Base-by-base conservation (phyloP, 2,888 invertebrate species). In the Choristoneura rosaceana region DNA sequence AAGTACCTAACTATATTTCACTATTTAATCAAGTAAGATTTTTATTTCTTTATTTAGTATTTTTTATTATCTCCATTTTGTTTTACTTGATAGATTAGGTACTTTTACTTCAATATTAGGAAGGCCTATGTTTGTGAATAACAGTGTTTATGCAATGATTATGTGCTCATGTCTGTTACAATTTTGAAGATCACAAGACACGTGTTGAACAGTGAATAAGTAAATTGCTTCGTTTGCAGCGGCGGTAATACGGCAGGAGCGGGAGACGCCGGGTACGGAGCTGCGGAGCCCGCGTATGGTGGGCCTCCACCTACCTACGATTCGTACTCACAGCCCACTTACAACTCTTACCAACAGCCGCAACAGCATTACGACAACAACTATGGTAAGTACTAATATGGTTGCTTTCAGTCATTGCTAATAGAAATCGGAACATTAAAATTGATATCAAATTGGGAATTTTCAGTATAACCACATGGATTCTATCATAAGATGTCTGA, bases 191-290 rank as follows among this genome's bases (percentile, higher is more conserved):
- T 3, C 10, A 43, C 43, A 12, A 52, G 50, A 9, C 15, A 15
- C 50, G 15, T 2, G 15, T 17, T 52, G 17, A 17, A 15, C 50
- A 52, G 9, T 7, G 8, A 52, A 17, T 52, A 9, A 52, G 7
- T 9, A 15, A 15, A 17, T 17, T 17, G 12, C 25, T 12, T 55
- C 33, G 4, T 55, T 61, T 63, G 60, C 69, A 68, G 80, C 25
- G 83, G 83, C 25, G 84, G 83, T 0, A 82, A 82, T 3, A 82
- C 82, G 15, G 88, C 89, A 2, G 91, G 90, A 0, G 92, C 92
- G 0, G 93, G 93, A 0, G 93, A 93, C 75, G 91, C 92, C 0
- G 92, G 92, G 58, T 94, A 93, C 77, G 92, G 93, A 8, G 83
- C 87, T 1, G 82, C 85, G 1, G 93, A 93, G 79, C 83, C 89